Conservation (phyloP, 2,113 vertebrate species). For the Dromiciops gliroides region DNA sequence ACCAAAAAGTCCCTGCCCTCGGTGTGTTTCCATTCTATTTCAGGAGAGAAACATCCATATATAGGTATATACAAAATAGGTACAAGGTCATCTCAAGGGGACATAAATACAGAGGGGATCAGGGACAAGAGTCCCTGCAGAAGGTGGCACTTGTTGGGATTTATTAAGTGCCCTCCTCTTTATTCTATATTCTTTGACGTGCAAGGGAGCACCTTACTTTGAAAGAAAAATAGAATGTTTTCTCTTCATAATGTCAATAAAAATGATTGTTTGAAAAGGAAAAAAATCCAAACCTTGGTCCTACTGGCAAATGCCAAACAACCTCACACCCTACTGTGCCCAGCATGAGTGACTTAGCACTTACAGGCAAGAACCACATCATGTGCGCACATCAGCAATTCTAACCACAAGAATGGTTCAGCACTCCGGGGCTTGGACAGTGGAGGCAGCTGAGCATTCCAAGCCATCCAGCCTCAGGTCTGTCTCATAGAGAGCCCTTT, state of each 20-base stretch:
- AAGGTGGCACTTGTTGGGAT: background rate
- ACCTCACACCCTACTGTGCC: constrained; percentile 11
- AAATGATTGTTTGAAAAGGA: constrained; percentile 40
- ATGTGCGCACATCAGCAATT: background rate
- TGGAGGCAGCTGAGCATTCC: background rate
- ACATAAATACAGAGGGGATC: too few species aligned
- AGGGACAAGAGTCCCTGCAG: too few species aligned
- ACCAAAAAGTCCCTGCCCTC: too few species aligned
- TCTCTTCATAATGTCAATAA: constrained; percentile 56
- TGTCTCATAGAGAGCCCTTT: background rate
- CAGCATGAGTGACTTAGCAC: constrained; percentile 1
- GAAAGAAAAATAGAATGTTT: constrained; percentile 41
- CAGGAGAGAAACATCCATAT: too few species aligned
- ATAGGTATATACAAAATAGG: too few species aligned
- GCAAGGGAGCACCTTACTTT: constrained; percentile 58
- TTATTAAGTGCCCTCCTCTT: background rate
- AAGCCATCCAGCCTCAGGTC: background rate
- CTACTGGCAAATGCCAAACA: constrained; percentile 10
- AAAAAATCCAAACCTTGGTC: constrained; percentile 10
- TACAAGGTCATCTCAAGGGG: too few species aligned
- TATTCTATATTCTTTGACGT: constrained; percentile 6
- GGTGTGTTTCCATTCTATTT: too few species aligned
- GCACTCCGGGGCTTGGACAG: rapidly evolving
- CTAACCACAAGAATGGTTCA: background rate
- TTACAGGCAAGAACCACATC: background rate